A percentile compares a stretch with the other conserved stretches of the same genome.
Evolutionary conservation across 2,888 invertebrate species (phyloP).

Genomic region (Lasioglossum villosulum): DNA sequence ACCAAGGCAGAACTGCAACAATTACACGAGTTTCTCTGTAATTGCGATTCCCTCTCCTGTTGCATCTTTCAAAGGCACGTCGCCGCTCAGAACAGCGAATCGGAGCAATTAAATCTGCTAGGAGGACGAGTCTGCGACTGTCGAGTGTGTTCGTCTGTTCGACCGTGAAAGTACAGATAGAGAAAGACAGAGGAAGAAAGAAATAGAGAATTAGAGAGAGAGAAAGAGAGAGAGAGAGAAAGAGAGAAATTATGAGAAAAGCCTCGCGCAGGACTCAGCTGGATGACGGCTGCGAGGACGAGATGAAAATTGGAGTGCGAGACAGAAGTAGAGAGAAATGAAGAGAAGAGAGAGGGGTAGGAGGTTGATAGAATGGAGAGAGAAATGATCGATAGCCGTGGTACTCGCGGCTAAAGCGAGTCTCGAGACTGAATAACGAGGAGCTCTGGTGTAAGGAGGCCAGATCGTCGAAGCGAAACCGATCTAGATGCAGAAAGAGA

Average conservation of each 20-base stretch:
- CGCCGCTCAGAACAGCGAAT: neutral
- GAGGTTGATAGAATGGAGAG: neutral
- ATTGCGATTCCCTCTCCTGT: neutral
- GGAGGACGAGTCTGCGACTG: neutral
- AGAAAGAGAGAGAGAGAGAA: neutral
- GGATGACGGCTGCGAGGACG: neutral
- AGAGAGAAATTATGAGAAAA: constrained; percentile 13
- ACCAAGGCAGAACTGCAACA: neutral
- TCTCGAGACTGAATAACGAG: constrained; percentile 43
- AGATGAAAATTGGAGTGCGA: constrained; percentile 1
- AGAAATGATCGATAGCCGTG: constrained; percentile 56
- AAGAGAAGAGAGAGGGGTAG: neutral
- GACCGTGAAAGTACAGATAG: neutral
- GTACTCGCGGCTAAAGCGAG: constrained; percentile 58
- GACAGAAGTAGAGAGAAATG: neutral
- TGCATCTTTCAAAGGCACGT: neutral
- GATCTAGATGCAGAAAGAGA: constrained; percentile 58
- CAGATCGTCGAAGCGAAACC: constrained; percentile 71
- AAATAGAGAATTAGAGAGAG: neutral
- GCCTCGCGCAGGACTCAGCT: neutral
- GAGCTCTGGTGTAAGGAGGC: constrained; percentile 64
- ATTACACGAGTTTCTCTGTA: neutral
- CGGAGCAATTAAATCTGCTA: constrained; percentile 21
- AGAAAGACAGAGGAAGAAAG: neutral
- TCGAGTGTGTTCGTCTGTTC: neutral